These are phyloP conservation scores for Micropterix aruncella DNA, from an alignment of 2,888 invertebrate genomes.

Conservation along the genomic window DNA sequence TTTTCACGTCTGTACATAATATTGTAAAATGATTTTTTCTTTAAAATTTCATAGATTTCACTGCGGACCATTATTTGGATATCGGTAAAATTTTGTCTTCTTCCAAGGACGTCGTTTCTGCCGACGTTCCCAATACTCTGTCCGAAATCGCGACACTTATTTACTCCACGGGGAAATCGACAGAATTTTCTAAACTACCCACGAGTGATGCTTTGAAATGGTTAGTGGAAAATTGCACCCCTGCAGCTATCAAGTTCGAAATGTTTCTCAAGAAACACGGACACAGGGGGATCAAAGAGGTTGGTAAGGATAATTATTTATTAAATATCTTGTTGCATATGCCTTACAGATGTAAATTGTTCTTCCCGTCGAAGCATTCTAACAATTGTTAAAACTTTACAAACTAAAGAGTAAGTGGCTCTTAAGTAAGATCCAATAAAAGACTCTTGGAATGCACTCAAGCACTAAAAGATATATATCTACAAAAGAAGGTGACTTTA, in stretches of 20 bases:
- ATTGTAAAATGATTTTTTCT: too few relatives aligned
- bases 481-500: too few relatives aligned
- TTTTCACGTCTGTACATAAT: too few relatives aligned
- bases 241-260: slow-evolving; percentile 30
- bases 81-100: slow-evolving; percentile 53
- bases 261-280: slow-evolving; percentile 55
- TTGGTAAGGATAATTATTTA: too few relatives aligned
- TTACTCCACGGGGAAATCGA: slow-evolving; percentile 24
- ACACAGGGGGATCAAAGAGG: slow-evolving; percentile 52
- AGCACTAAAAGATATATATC: too few relatives aligned
- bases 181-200: slow-evolving; percentile 32
- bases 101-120: slow-evolving; percentile 55
- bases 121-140: slow-evolving; percentile 50
- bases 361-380: too few relatives aligned
- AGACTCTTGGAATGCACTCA: too few relatives aligned
- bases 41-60: slow-evolving; percentile 48
- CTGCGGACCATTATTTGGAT: slow-evolving; percentile 51
- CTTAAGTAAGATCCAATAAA: too few relatives aligned
- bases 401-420: too few relatives aligned
- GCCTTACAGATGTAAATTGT: too few relatives aligned
- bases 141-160: slow-evolving; percentile 30
- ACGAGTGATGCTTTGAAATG: slow-evolving; percentile 39
- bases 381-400: too few relatives aligned
- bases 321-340: too few relatives aligned
- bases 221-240: slow-evolving; percentile 37